Conservation (phyloP, 2,797 vertebrate genomes). For the Pantherophis vulpinus region DNA sequence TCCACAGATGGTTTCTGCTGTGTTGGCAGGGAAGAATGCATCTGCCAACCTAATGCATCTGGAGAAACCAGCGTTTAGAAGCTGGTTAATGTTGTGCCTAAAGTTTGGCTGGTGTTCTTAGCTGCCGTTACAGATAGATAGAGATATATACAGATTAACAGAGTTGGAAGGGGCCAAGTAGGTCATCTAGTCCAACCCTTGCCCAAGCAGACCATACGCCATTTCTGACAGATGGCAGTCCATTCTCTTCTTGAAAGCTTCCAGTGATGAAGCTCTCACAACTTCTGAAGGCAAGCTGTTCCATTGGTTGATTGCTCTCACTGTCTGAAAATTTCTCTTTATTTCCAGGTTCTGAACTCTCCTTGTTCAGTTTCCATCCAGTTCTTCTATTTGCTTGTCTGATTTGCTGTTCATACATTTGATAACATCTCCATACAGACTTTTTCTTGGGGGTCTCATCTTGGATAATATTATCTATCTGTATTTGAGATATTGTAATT, state of each 20-base stretch:
- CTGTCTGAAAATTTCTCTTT: not conserved
- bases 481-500: slow-evolving; percentile 36
- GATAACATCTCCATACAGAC: slow-evolving; percentile 5
- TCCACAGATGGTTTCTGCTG: not conserved
- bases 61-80: not conserved
- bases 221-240: too few species aligned
- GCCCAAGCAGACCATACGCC: too few species aligned
- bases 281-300: not conserved
- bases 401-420: slow-evolving; percentile 7
- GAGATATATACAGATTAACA: not conserved
- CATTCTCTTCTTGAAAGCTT: not conserved
- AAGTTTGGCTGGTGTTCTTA: not conserved
- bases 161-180: not conserved
- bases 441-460: not conserved
- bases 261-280: not conserved
- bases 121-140: not conserved
- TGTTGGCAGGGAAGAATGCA: not conserved
- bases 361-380: too few species aligned
- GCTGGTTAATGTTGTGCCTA: not conserved
- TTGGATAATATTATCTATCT: slow-evolving; percentile 18
- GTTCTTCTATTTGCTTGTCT: slow-evolving; percentile 13
- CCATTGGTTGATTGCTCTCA: not conserved
- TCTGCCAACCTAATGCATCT: not conserved
- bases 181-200: too few species aligned
- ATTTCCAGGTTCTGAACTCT: not conserved